Base-by-base conservation (phyloP, 2,113 vertebrate genomes). In the Nesogale talazaci region DNA sequence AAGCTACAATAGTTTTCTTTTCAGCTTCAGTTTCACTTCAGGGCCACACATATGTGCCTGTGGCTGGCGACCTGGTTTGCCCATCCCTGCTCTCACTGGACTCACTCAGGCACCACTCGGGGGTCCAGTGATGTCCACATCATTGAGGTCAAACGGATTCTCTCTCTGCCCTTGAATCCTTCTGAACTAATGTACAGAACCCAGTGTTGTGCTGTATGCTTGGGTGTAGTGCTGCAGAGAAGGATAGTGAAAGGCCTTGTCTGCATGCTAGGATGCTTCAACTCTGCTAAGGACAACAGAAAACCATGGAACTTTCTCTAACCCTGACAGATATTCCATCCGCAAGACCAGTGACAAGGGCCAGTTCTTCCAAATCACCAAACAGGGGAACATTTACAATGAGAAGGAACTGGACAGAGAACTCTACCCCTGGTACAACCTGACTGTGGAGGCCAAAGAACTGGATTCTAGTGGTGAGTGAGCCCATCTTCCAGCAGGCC, bases 361-460 rank as follows among this genome's bases (percentile, higher is more conserved):
- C 86, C 96, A 98, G 59, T 98, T 98, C 2, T 94, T 99, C 77
- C 81, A 82, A 34, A 97, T 99, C 90, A 96, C 97, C 29, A 94
- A 97, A 1, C 78, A 69, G 0, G 99, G 99, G 69, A 89, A 96
- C 78, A 98, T 99, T 95, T 97, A 95, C 3, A 98, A 98, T n/a
- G 96, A 96, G 76, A 98, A 97, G 96, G 97, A 88, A 25, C 96
- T 99, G 94, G 99, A 99, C 97, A 97, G 99, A 96, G 99, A 99
- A 97, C 88, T 97, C 80, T 94, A 97, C 34, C 91, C 98, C 2
- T 98, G 96, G 81, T 98, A 99, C 96, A 98, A 98, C 93, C 98
- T 99, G 95, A 98, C 98, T 36, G 98, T 99, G 67, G 99, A 97
- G 85, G 99, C 99, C 12, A 98, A 98, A 83, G 99, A 99, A 96